phyloP scores from a whole-genome alignment of 2,888 invertebrate species.

The Elmis aenea region DNA sequence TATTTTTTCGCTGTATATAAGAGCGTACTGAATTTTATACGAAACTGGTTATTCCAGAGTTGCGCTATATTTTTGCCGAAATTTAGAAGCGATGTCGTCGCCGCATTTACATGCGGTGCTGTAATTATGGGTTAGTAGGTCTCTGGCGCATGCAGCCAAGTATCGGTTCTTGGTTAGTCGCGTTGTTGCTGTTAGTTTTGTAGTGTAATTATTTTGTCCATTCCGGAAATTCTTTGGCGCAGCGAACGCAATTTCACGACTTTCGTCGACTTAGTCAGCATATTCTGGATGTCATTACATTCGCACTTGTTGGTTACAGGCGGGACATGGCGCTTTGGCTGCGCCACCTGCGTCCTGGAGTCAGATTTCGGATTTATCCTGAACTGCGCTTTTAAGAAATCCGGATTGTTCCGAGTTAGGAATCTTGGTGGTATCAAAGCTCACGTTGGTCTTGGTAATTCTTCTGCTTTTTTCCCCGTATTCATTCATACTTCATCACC shows the following conservation, averaged over 20 bases:
- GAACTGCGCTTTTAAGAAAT: conserved; percentile 91
- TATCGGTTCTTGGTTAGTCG: conserved; percentile 7
- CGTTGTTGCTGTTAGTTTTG: too few relatives aligned
- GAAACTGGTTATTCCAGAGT: too few relatives aligned
- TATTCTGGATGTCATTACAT: conserved; percentile 13
- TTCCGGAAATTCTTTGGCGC: too few relatives aligned
- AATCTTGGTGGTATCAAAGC: conserved; percentile 88
- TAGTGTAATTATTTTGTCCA: too few relatives aligned
- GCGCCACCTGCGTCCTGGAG: conserved; percentile 79
- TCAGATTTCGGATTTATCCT: conserved; percentile 86
- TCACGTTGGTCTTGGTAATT: conserved; percentile 83
- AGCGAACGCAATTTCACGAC: too few relatives aligned
- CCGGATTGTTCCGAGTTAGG: conserved; percentile 82
- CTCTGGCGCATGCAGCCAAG: conserved; percentile 12
- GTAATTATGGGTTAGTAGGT: conserved; percentile 22
- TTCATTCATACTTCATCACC: too few relatives aligned
- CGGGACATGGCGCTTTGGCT: conserved; percentile 57
- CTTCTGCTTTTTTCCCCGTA: conserved; percentile 17
- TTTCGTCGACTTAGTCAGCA: conserved; percentile 6
- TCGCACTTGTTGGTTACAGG: conserved; percentile 49
- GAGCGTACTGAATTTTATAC: too few relatives aligned
- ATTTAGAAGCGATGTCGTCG: too few relatives aligned
- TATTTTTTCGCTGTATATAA: too few relatives aligned
- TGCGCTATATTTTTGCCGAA: too few relatives aligned
- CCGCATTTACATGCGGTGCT: too few relatives aligned